phyloP scores from a whole-genome alignment of 2,888 invertebrate species.

The Thelaira solivaga region DNA sequence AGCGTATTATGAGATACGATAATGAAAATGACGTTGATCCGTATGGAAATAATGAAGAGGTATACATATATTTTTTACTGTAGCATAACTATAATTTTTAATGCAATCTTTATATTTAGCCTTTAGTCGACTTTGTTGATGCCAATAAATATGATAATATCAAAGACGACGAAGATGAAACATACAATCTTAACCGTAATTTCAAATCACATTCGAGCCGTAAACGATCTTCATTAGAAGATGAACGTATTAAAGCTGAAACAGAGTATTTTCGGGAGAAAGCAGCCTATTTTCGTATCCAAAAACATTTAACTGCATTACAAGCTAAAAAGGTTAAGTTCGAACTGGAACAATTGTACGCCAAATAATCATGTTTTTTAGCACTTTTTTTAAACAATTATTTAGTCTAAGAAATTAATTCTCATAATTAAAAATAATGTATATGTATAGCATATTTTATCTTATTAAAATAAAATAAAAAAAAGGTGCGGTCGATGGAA shows the following conservation, averaged over 20 bases:
- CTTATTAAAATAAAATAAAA: background rate
- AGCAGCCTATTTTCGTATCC: constrained; percentile 70
- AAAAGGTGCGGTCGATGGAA: too few species aligned
- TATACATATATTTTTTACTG: background rate
- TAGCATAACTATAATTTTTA: background rate
- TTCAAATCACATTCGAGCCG: background rate
- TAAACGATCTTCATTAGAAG: constrained; percentile 52
- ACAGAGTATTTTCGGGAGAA: constrained; percentile 70
- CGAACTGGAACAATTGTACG: constrained; percentile 62
- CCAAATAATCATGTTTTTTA: constrained; percentile 2
- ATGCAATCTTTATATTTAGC: constrained; percentile 1
- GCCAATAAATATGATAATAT: constrained; percentile 2
- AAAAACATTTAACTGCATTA: constrained; percentile 69
- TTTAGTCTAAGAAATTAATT: background rate
- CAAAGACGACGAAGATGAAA: constrained; percentile 23
- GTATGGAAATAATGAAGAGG: constrained; percentile 46
- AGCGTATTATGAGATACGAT: background rate
- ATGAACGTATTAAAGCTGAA: constrained; percentile 68
- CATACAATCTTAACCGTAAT: background rate
- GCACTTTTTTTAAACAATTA: background rate
- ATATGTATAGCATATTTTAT: too few species aligned
- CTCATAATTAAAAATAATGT: background rate
- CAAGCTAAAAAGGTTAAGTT: constrained; percentile 68
- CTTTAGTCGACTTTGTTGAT: constrained; percentile 42
- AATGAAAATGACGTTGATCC: constrained; percentile 49